A percentile compares a stretch with the other conserved stretches of the same genome.
Conservation (phyloP, 92 coral and sea anemone species). For the Epizoanthus scotinus region DNA sequence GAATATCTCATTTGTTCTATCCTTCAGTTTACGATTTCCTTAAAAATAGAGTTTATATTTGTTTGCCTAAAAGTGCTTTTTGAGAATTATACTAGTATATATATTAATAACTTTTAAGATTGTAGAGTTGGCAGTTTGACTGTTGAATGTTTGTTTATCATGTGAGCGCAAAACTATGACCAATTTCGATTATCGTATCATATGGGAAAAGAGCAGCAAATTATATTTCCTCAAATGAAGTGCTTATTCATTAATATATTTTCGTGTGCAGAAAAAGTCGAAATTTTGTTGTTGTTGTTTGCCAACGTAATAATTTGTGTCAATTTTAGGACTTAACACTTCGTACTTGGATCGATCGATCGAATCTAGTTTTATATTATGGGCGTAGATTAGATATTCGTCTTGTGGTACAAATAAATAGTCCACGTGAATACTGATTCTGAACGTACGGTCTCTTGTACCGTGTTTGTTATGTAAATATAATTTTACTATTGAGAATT, state of each 20-base stretch:
- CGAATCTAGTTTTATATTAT: neutral
- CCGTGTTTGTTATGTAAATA: neutral
- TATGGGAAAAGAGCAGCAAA: neutral
- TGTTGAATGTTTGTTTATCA: constrained; percentile 1
- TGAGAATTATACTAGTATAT: too few species aligned
- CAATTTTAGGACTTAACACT: neutral
- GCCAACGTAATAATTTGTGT: neutral
- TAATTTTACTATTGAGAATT: neutral
- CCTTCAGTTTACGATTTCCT: neutral
- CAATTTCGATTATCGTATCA: neutral
- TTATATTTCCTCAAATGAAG: neutral
- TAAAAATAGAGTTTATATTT: neutral
- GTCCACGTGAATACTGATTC: too few species aligned
- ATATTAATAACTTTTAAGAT: neutral
- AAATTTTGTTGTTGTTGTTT: neutral
- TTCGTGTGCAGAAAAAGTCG: neutral
- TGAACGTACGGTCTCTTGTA: neutral
- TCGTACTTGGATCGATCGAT: neutral
- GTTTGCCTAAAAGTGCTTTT: neutral
- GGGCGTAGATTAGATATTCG: constrained; percentile 4
- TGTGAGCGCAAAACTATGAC: neutral
- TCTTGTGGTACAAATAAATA: too few species aligned
- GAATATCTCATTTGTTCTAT: neutral
- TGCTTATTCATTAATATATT: neutral
- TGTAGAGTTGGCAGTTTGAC: neutral